phyloP scores from a whole-genome alignment of 2,113 vertebrate genomes.

The Oncorhynchus mykiss region DNA sequence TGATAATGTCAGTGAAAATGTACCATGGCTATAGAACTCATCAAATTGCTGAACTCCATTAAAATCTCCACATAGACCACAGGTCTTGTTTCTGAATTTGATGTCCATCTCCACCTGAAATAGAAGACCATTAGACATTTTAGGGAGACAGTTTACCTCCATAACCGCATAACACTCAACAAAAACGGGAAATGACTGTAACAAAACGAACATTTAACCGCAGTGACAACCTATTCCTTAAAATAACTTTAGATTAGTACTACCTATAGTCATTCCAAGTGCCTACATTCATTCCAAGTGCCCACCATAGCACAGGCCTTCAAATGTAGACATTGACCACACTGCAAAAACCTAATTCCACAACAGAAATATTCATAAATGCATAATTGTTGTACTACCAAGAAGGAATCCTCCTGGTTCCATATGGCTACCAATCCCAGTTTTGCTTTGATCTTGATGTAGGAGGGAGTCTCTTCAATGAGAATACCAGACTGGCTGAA shows the following conservation, averaged over 20 bases:
- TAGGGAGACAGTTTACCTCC: no score
- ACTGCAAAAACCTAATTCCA: not conserved
- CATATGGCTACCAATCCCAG: slow-evolving; percentile 80
- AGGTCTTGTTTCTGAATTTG: slow-evolving; percentile 85
- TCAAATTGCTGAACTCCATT: slow-evolving; percentile 73
- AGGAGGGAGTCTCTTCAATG: slow-evolving; percentile 74
- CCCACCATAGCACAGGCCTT: no score
- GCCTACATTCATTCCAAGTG: no score
- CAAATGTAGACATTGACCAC: no score
- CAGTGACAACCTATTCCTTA: no score
- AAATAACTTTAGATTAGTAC: no score
- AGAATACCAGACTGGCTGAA: slow-evolving; percentile 76
- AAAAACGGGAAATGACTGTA: no score
- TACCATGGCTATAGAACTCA: slow-evolving; percentile 81
- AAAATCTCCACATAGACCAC: slow-evolving; percentile 91
- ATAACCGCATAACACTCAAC: no score
- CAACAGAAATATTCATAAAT: not conserved
- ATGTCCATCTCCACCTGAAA: slow-evolving; percentile 82
- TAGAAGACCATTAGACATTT: not conserved
- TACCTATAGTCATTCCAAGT: no score
- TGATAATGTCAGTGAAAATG: not conserved
- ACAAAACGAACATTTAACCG: no score
- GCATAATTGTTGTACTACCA: slow-evolving; percentile 63
- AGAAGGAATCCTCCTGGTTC: slow-evolving; percentile 78
- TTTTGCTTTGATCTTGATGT: slow-evolving; percentile 76